These are phyloP conservation scores for Phalanger gymnotis DNA, from an alignment of 2,797 vertebrate species.

Conservation along the genomic window DNA sequence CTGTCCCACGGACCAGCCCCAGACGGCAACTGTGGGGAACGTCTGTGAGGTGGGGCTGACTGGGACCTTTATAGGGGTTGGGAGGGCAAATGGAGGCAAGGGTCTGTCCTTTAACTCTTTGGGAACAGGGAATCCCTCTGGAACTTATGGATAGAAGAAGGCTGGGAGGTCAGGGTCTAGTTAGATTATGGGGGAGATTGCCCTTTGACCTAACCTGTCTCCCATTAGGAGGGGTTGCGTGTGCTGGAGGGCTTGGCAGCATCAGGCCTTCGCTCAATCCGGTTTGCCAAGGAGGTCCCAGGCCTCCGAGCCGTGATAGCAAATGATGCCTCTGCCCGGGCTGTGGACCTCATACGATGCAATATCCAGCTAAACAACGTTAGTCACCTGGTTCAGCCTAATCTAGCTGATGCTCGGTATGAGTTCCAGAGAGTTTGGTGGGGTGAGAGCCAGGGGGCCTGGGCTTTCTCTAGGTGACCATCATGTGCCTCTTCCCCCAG, in stretches of 20 bases:
- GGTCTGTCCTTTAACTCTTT: too few relatives aligned
- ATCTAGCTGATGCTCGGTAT: constrained; percentile 92
- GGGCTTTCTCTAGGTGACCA: neutral
- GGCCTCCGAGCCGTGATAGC: constrained; percentile 90
- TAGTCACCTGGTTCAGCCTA: constrained; percentile 87
- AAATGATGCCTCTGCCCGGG: constrained; percentile 91
- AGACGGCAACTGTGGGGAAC: constrained; percentile 58
- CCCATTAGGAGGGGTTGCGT: constrained; percentile 86
- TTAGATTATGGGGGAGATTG: neutral
- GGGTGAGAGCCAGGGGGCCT: neutral
- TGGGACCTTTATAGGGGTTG: neutral
- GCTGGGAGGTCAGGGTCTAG: neutral
- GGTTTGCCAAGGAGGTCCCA: constrained; percentile 93
- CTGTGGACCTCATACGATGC: constrained; percentile 88
- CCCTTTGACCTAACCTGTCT: neutral
- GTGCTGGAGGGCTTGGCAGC: constrained; percentile 94
- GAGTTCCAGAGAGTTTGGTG: neutral
- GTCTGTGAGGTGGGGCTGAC: constrained; percentile 78
- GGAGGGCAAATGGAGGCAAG: neutral
- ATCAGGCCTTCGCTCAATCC: constrained; percentile 93
- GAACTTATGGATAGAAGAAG: neutral
- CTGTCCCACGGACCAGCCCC: constrained; percentile 20
- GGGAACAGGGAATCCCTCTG: neutral
- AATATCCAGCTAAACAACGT: constrained; percentile 90
- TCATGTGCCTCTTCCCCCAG: constrained; percentile 76